phyloP scores from a whole-genome alignment of 1,140 invertebrate genomes.

The Trichonephila inaurata region DNA sequence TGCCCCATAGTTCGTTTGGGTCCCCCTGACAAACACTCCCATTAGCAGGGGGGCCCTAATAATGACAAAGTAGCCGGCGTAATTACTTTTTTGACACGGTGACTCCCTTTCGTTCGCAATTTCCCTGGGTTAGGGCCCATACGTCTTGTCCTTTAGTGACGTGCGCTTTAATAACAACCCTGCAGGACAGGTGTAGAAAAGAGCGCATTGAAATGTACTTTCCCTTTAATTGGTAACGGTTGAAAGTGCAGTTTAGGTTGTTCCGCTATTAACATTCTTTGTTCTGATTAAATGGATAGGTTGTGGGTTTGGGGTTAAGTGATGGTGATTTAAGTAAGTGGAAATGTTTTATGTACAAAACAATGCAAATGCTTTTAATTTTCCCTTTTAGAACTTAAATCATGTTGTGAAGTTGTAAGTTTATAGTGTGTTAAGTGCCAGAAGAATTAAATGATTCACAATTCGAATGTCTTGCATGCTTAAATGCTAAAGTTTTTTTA shows the following conservation, averaged over 20 bases:
- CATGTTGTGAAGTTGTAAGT: too few relatives aligned
- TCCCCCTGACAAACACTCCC: constrained; percentile 50
- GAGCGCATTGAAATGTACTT: background rate
- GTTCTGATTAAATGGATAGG: background rate
- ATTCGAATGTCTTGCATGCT: too few relatives aligned
- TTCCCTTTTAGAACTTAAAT: too few relatives aligned
- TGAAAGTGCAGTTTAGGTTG: background rate
- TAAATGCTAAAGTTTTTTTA: too few relatives aligned
- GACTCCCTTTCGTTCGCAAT: background rate
- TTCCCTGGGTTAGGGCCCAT: constrained; percentile 26
- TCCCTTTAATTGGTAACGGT: constrained; percentile 11
- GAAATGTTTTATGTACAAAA: background rate
- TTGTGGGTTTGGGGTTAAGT: background rate
- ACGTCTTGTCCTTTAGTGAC: constrained; percentile 7
- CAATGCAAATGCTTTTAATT: too few relatives aligned
- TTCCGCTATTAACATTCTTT: background rate
- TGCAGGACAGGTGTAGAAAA: constrained; percentile 11
- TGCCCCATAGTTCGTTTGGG: background rate
- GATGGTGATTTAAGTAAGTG: background rate
- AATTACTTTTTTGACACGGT: constrained; percentile 69
- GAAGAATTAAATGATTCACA: too few relatives aligned
- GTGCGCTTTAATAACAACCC: constrained; percentile 19
- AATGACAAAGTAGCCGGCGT: constrained; percentile 56
- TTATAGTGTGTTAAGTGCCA: too few relatives aligned
- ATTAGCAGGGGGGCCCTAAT: constrained; percentile 66